A percentile compares a stretch with the other conserved stretches of the same genome.
These are phyloP conservation scores for Andricus curvator DNA, from an alignment of 2,888 invertebrate genomes.

Conservation along the genomic window DNA sequence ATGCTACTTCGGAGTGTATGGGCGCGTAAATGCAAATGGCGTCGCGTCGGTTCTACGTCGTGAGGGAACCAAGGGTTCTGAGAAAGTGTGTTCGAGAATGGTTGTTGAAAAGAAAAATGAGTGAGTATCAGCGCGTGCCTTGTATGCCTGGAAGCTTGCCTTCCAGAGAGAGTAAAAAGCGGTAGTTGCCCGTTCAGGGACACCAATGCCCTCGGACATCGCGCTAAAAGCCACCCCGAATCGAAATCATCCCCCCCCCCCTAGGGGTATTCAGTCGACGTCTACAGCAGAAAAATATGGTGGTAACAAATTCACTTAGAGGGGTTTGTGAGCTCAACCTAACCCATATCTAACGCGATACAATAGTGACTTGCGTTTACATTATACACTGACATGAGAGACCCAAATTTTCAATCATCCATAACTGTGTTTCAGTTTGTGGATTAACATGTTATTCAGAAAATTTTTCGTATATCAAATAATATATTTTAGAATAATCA, in stretches of 20 bases:
- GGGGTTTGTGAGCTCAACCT: neutral
- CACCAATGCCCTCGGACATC: neutral
- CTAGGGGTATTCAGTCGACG: neutral
- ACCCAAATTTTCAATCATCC: no score
- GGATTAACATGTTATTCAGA: no score
- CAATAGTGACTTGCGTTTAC: neutral
- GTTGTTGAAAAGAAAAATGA: conserved; percentile 1
- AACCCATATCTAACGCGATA: neutral
- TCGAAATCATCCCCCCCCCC: neutral
- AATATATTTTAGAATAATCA: neutral
- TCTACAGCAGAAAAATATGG: neutral
- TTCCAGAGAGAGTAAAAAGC: neutral
- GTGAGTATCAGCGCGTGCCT: conserved; percentile 1
- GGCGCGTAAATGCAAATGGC: conserved; percentile 21
- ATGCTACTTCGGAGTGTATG: conserved; percentile 3
- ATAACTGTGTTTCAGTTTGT: no score
- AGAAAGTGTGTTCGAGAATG: neutral
- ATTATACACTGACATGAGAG: neutral
- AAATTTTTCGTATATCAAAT: neutral
- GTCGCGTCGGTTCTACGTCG: neutral
- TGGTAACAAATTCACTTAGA: conserved; percentile 7
- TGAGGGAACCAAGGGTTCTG: neutral
- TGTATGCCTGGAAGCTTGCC: neutral
- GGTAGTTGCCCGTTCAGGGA: neutral
- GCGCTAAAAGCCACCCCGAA: neutral